Conservation (phyloP, 2,113 vertebrate species). For the Pavo muticus region DNA sequence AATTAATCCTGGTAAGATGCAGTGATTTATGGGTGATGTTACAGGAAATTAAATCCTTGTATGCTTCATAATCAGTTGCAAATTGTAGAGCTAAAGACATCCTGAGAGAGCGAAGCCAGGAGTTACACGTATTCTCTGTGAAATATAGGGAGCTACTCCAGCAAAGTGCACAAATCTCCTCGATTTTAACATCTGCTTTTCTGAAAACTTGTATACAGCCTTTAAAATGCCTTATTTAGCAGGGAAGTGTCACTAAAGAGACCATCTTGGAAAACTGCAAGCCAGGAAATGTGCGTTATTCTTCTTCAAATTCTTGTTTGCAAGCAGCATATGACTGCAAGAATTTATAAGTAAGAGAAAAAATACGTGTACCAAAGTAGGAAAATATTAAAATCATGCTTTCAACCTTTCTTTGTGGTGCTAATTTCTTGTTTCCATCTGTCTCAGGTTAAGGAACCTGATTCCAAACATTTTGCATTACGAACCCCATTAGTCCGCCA, state of each 20-base stretch:
- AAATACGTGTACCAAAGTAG: not conserved
- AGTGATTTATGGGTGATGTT: not conserved
- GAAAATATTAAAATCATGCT: not conserved
- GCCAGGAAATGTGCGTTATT: not conserved
- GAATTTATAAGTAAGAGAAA: not conserved
- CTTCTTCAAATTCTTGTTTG: not conserved
- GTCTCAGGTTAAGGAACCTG: not conserved
- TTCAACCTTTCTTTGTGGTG: not conserved
- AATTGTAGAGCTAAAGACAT: not conserved
- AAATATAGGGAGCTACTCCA: not conserved
- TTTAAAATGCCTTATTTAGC: not conserved
- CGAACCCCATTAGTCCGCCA: too few relatives aligned
- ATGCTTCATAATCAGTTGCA: not conserved
- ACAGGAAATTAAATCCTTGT: not conserved
- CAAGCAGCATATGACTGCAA: not conserved
- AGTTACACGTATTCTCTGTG: not conserved
- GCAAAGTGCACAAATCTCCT: not conserved
- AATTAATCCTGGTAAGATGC: not conserved
- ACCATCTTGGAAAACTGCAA: not conserved
- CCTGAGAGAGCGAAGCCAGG: not conserved
- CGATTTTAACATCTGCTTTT: not conserved
- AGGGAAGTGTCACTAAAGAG: not conserved
- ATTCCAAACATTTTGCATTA: too few relatives aligned
- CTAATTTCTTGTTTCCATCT: not conserved
- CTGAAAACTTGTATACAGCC: not conserved